Evolutionary conservation across 2,888 invertebrate species (phyloP).

Genomic region (Campaea margaritaria): DNA sequence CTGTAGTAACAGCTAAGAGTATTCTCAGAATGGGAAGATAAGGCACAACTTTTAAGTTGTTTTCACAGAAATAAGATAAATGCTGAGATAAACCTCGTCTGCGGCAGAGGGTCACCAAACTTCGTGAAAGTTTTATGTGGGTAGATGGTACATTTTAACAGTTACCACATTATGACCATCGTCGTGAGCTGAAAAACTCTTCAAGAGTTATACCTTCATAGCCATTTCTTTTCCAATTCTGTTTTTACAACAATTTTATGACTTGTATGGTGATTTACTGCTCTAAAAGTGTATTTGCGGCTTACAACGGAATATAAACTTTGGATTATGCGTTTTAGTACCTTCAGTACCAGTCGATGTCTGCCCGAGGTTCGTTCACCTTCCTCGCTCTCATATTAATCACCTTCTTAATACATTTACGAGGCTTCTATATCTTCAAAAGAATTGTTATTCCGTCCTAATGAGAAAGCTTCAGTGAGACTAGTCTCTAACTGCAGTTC

Average conservation of each 20-base stretch:
- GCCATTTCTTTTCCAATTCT: constrained; percentile 55
- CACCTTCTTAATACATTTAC: constrained; percentile 35
- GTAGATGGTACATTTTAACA: constrained; percentile 42
- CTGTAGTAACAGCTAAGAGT: constrained; percentile 31
- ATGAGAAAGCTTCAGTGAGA: neutral
- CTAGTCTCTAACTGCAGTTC: neutral
- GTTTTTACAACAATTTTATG: constrained; percentile 65
- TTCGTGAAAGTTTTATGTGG: constrained; percentile 60
- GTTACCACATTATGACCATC: constrained; percentile 25
- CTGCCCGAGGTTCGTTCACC: constrained; percentile 66
- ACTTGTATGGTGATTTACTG: constrained; percentile 63
- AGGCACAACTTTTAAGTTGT: constrained; percentile 53
- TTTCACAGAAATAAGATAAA: constrained; percentile 79
- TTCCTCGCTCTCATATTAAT: constrained; percentile 34
- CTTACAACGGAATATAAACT: constrained; percentile 65
- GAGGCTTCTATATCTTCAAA: constrained; percentile 23
- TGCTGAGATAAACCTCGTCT: constrained; percentile 66
- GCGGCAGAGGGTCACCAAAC: constrained; percentile 53
- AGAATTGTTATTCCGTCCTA: neutral
- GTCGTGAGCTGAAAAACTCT: constrained; percentile 21
- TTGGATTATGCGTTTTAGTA: constrained; percentile 65
- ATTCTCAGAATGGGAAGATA: constrained; percentile 70
- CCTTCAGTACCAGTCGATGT: constrained; percentile 63
- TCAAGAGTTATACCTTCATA: constrained; percentile 10
- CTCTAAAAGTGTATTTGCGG: constrained; percentile 64